A percentile compares a stretch with the other conserved stretches of the same genome.
These are phyloP conservation scores for Dicycla oo DNA, from an alignment of 2,888 invertebrate species.

Conservation along the genomic window DNA sequence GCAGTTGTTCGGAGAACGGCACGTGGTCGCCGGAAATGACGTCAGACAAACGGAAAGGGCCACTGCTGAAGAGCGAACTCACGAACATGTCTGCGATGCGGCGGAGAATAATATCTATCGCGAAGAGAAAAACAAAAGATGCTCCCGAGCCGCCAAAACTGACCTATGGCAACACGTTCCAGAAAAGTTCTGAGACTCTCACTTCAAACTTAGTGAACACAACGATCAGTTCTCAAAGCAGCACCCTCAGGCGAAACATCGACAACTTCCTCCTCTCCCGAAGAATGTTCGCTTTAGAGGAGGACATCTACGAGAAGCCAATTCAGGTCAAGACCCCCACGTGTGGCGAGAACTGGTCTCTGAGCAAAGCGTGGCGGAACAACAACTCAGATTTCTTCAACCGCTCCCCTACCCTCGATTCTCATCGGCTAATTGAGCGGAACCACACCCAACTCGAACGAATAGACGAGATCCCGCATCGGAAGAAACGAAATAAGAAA, in stretches of 20 bases:
- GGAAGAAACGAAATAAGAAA: conserved; percentile 78
- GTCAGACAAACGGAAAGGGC: conserved; percentile 81
- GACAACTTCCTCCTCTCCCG: conserved; percentile 84
- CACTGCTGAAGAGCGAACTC: conserved; percentile 85
- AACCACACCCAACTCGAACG: conserved; percentile 76
- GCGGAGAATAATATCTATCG: conserved; percentile 84
- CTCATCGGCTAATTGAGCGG: conserved; percentile 73
- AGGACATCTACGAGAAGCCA: conserved; percentile 86
- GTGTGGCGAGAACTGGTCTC: conserved; percentile 88
- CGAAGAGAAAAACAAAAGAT: conserved; percentile 81
- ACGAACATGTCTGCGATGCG: conserved; percentile 88
- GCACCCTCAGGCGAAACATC: conserved; percentile 83
- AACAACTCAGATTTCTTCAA: conserved; percentile 82
- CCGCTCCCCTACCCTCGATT: conserved; percentile 76
- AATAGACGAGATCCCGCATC: conserved; percentile 84
- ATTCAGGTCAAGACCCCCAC: conserved; percentile 82
- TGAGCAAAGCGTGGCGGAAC: conserved; percentile 88
- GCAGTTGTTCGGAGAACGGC: conserved; percentile 88
- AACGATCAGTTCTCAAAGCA: conserved; percentile 83
- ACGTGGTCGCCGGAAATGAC: conserved; percentile 89
- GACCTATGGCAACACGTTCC: conserved; percentile 68
- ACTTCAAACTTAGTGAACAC: conserved; percentile 84
- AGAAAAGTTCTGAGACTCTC: conserved; percentile 79
- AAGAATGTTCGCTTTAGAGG: conserved; percentile 84
- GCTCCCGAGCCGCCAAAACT: conserved; percentile 79